A percentile compares a stretch with the other conserved stretches of the same genome.
These are phyloP conservation scores for Apis dorsata DNA, from an alignment of 1,140 invertebrate genomes.

Conservation along the genomic window DNA sequence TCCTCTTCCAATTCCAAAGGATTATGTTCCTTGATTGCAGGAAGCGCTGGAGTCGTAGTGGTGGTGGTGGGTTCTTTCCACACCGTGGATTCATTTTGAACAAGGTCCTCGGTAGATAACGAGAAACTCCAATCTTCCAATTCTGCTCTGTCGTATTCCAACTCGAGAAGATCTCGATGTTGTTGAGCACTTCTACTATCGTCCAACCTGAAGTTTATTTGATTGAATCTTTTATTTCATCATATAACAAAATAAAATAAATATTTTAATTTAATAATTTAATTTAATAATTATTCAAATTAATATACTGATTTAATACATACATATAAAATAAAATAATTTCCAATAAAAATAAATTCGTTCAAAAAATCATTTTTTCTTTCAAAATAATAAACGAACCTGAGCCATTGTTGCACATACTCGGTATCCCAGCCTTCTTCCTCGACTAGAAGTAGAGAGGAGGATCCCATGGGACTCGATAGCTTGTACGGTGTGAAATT, in stretches of 20 bases:
- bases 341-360: neutral
- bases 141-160: constrained; percentile 88
- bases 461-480: constrained; percentile 67
- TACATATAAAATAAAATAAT: neutral
- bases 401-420: constrained; percentile 88
- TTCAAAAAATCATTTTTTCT: neutral
- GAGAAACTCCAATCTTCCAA: constrained; percentile 90
- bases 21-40: constrained; percentile 87
- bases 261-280: no score
- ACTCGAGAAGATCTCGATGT: constrained; percentile 84
- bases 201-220: constrained; percentile 80
- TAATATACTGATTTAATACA: neutral
- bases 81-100: constrained; percentile 74
- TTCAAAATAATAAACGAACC: constrained; percentile 52
- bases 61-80: constrained; percentile 81
- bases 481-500: constrained; percentile 71
- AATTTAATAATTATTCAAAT: no score
- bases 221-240: no score
- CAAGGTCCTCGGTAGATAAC: constrained; percentile 85
- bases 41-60: constrained; percentile 83
- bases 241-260: no score
- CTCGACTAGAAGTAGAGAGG: constrained; percentile 75
- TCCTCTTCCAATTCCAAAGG: constrained; percentile 87
- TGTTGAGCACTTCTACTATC: constrained; percentile 85
- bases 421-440: constrained; percentile 86